phyloP scores from a whole-genome alignment of 2,888 invertebrate species.

The Acanthococcus lagerstroemiae region DNA sequence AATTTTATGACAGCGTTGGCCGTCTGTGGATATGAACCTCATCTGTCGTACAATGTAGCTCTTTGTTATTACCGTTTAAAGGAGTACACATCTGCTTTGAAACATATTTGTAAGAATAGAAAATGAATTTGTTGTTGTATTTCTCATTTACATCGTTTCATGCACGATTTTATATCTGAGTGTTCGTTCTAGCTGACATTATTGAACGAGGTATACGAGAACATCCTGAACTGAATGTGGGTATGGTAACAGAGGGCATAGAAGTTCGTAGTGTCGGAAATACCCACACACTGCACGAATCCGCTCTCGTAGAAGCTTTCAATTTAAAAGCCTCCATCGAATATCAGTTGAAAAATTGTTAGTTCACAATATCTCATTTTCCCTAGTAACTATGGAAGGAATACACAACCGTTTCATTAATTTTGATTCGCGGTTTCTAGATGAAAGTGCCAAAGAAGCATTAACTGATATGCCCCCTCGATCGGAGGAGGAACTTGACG shows the following conservation, averaged over 20 bases:
- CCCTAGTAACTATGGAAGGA: too few species aligned
- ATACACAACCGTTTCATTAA: slow-evolving; percentile 8
- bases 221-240: slow-evolving; percentile 94
- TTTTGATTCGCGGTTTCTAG: slow-evolving; percentile 42
- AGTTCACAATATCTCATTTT: slow-evolving; percentile 35
- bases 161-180: not conserved
- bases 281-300: slow-evolving; percentile 83
- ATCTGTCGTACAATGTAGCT: slow-evolving; percentile 90
- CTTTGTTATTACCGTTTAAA: slow-evolving; percentile 88
- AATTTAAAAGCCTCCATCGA: slow-evolving; percentile 98
- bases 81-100: slow-evolving; percentile 84
- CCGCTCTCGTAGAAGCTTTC: slow-evolving; percentile 93
- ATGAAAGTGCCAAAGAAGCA: slow-evolving; percentile 76
- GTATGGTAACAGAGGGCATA: slow-evolving; percentile 88
- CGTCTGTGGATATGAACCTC: slow-evolving; percentile 77
- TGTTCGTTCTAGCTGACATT: slow-evolving; percentile 55
- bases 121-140: not conserved
- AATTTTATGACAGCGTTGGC: slow-evolving; percentile 82
- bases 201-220: slow-evolving; percentile 92
- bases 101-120: slow-evolving; percentile 63
- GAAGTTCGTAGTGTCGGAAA: slow-evolving; percentile 93
- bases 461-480: slow-evolving; percentile 83
- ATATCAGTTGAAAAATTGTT: slow-evolving; percentile 79
- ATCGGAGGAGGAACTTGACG: slow-evolving; percentile 93
- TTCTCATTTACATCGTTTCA: not conserved